Base-by-base conservation (phyloP, 2,888 invertebrate genomes). In the Agonopterix subpropinquella region DNA sequence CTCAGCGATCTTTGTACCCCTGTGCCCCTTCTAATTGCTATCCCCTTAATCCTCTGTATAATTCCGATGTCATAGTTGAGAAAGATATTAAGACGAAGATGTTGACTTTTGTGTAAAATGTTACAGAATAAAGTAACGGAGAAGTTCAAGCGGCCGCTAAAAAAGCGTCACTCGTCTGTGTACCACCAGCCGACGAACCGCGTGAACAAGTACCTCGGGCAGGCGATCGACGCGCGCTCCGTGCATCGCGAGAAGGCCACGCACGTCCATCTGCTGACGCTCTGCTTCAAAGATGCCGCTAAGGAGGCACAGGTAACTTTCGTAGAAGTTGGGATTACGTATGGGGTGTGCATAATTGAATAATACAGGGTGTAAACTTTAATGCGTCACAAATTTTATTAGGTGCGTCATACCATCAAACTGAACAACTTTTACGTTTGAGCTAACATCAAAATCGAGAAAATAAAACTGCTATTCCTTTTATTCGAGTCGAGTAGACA, bases 171-270 rank as follows among this genome's bases (percentile, higher is more conserved):
- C 81, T 94, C 95, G 61, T 94, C 94, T 74, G 93, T 95, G 56
- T 94, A 95, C 80, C 95, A 96, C 85, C 95, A 96, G 82, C 95
- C 96, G 37, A 94, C 94, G 39, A 97, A 96, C 85, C 92, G 97
- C 59, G 96, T 97, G 51, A 97, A 97, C 90, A 96, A 96, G 78
- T 96, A 95, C 84, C 90, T 97, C 66, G 94, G 95, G 53, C 96
- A 96, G 83, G 96, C 96, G 36, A 96, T 97, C 63, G 95, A 96
- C 75, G 96, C 96, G 36, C 91, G 97, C 56, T 95, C 95, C 70
- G 95, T 97, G 53, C 96, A 97, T 74, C 91, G 95, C 52, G 96
- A 97, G 80, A 97, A 97, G 82, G 93, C 95, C 15, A 94, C 94
- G 47, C 96, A 97, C 72, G 96, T 97, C 47, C 96, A 96, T 73